These are phyloP conservation scores for Rhodophaea formosa DNA, from an alignment of 2,888 invertebrate genomes.

Conservation along the genomic window DNA sequence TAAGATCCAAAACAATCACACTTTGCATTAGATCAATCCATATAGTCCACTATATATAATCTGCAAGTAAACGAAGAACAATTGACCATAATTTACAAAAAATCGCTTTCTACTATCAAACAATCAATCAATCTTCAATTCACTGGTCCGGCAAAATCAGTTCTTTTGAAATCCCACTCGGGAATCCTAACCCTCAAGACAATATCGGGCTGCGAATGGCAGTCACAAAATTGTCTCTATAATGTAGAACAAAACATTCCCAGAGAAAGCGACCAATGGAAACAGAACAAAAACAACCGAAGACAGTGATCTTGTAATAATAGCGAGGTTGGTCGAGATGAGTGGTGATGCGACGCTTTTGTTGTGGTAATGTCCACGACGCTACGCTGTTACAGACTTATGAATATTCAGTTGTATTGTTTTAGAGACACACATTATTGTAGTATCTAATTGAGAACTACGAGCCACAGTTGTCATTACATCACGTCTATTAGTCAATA, in stretches of 20 bases:
- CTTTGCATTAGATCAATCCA: too few species aligned
- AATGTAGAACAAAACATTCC: slow-evolving; percentile 21
- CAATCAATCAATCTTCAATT: background rate
- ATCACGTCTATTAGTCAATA: background rate
- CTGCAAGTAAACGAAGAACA: too few species aligned
- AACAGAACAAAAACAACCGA: slow-evolving; percentile 26
- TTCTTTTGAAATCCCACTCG: background rate
- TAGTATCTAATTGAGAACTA: slow-evolving; percentile 52
- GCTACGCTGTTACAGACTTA: slow-evolving; percentile 46
- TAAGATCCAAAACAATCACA: too few species aligned
- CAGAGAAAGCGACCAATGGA: slow-evolving; percentile 31
- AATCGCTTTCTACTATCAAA: too few species aligned
- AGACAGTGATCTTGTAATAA: slow-evolving; percentile 58
- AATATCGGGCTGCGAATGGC: background rate
- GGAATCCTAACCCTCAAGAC: background rate
- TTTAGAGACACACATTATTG: slow-evolving; percentile 53
- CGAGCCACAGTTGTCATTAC: slow-evolving; percentile 31
- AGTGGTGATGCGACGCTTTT: slow-evolving; percentile 40
- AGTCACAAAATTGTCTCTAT: slow-evolving; percentile 20
- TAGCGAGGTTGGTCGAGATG: slow-evolving; percentile 49
- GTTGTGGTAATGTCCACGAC: slow-evolving; percentile 68
- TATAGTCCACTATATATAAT: too few species aligned
- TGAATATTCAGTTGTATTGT: slow-evolving; percentile 74
- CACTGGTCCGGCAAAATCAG: background rate
- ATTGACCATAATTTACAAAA: too few species aligned